Evolutionary conservation across 2,888 invertebrate genomes (phyloP).

Genomic region (Rotaria magnacalcarata): DNA sequence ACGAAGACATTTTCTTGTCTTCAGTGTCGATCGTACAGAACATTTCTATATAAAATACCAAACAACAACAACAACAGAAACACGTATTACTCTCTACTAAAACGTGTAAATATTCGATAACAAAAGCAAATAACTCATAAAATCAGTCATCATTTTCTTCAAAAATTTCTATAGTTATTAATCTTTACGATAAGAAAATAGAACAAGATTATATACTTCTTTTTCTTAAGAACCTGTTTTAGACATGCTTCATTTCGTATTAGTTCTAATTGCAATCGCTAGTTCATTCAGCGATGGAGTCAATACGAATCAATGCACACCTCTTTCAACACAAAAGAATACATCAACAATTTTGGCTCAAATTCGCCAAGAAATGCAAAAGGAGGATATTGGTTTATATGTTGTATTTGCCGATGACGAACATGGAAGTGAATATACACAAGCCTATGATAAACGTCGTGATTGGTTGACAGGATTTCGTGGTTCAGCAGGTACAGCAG

Average conservation of each 20-base stretch:
- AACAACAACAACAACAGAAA: background rate
- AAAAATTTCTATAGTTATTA: background rate
- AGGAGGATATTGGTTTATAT: background rate
- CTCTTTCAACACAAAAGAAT: background rate
- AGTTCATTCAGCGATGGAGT: background rate
- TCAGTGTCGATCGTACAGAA: background rate
- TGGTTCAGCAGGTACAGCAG: constrained; percentile 67
- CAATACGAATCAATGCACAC: background rate
- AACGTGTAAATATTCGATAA: background rate
- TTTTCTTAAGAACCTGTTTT: background rate
- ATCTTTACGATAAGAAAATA: too few relatives aligned
- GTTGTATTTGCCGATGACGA: constrained; percentile 39
- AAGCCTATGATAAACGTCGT: constrained; percentile 42
- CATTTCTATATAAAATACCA: background rate
- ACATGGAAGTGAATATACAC: constrained; percentile 43
- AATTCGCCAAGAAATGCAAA: constrained; percentile 21
- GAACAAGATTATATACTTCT: background rate
- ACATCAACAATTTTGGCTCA: background rate
- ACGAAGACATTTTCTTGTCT: background rate
- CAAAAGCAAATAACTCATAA: background rate
- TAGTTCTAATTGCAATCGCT: background rate
- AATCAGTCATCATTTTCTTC: background rate
- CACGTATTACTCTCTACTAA: background rate
- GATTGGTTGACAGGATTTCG: constrained; percentile 42
- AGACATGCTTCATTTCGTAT: background rate